Evolutionary conservation across 1,140 invertebrate genomes (phyloP), one percentile per base, ranked within the genome.

Genomic region (Condylostylus longicornis): DNA sequence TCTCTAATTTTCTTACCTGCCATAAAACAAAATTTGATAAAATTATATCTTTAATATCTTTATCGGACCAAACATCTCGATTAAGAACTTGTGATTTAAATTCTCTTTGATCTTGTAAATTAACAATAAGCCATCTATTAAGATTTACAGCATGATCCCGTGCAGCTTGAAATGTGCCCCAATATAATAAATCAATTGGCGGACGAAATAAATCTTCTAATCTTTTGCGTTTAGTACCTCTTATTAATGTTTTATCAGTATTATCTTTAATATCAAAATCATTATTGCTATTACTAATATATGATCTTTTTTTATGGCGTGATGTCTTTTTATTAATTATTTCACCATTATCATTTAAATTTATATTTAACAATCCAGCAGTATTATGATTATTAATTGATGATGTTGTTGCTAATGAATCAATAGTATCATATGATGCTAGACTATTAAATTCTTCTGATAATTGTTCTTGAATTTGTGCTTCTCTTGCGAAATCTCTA

Each of bases 191-290:
- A 50, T 84, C 77, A 38, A 76, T 67, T 2, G 81, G 81, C 22
- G 82, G 81, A 42, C 79, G 65, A 50, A 80, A 85, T 7, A 85
- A 58, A 51, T 81, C 77, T 58, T 81, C 77, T 21, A 85, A 55
- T 33, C 77, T 73, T 47, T 49, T 51, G 31, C 21, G 49, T 18
- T 15, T 12, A 3, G 30, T 4, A 3, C 4, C 3, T 14, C 18
- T 19, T 35, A 32, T 12, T 21, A 28, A 20, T 21, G 20, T n/a
- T 37, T 17, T 8, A 29, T 1, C 20, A 14, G 7, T 32, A 21
- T 17, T 17, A 6, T 12, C 30, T 12, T 17, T 31, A 12, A 7
- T 31, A 6, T 12, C 30, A 25, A 7, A 25, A 7, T 7, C n/a
- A n/a, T 7, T n/a, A 51, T 18, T 37, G n/a, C 7, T 14, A 22